A percentile compares a stretch with the other conserved stretches of the same genome.
phyloP scores from a whole-genome alignment of 1,140 invertebrate species.

The Achatina immaculata region DNA sequence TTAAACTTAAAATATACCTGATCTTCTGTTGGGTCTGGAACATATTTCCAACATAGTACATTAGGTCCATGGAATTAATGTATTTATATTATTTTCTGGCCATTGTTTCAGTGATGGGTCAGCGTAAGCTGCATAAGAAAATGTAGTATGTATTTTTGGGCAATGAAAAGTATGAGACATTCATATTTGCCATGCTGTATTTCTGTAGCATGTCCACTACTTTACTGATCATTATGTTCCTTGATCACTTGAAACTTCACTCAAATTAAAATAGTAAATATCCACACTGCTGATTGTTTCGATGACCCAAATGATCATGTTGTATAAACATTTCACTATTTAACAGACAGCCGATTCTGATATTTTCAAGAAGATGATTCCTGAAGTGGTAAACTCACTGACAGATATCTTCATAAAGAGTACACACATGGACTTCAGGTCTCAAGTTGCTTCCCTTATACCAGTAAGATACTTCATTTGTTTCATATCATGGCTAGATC shows the following conservation, averaged over 20 bases:
- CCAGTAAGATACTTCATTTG: not conserved
- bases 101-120: no score
- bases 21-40: no score
- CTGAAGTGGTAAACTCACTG: conserved; percentile 1
- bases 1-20: no score
- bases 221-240: not conserved
- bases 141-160: no score
- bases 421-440: conserved; percentile 1
- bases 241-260: not conserved
- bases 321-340: not conserved
- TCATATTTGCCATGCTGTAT: no score
- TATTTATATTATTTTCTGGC: no score
- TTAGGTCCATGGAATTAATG: no score
- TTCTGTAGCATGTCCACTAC: no score
- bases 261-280: not conserved
- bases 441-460: not conserved
- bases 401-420: conserved; percentile 8
- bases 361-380: not conserved
- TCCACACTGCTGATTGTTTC: not conserved
- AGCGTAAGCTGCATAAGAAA: no score
- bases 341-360: not conserved
- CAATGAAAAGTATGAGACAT: no score
- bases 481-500: no score
- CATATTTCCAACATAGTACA: no score
- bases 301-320: not conserved